Conservation (phyloP, 35 echinoderm and acorn worm genomes). For the Apostichopus japonicus region DNA sequence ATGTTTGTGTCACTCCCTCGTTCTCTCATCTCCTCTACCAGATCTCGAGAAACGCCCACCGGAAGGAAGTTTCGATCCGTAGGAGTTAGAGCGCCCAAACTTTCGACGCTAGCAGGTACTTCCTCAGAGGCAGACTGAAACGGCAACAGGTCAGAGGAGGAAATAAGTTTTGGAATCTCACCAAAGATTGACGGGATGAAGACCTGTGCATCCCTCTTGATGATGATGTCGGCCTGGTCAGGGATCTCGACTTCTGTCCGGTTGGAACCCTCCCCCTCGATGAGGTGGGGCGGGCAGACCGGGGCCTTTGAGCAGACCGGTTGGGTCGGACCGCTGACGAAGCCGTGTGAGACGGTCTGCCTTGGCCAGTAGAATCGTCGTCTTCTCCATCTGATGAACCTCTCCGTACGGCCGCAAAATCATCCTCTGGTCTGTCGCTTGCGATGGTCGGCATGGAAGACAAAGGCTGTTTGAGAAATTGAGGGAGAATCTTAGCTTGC, state of each 20-base stretch:
- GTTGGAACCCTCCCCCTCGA: slow-evolving; percentile 33
- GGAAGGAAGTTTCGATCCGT: too few species aligned
- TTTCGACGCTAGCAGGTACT: too few species aligned
- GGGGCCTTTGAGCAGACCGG: slow-evolving; percentile 67
- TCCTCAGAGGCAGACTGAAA: too few species aligned
- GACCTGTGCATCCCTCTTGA: slow-evolving; percentile 55
- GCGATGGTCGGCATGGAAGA: slow-evolving; percentile 89
- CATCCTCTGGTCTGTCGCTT: slow-evolving; percentile 65
- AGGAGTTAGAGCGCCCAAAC: too few species aligned
- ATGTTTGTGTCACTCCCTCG: too few species aligned
- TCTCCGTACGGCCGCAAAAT: background rate
- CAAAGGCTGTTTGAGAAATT: slow-evolving; percentile 63
- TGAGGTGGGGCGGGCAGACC: slow-evolving; percentile 73
- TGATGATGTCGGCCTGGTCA: slow-evolving; percentile 75
- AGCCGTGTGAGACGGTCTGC: background rate
- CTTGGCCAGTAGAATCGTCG: background rate
- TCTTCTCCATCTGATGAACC: slow-evolving; percentile 15
- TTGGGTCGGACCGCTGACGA: background rate
- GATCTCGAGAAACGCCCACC: too few species aligned
- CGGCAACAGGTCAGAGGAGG: too few species aligned
- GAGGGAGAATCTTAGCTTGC: background rate
- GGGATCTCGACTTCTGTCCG: slow-evolving; percentile 66
- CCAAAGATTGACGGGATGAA: slow-evolving; percentile 25
- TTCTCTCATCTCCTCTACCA: too few species aligned
- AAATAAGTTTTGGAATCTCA: background rate